Base-by-base conservation (phyloP, 2,113 vertebrate genomes). In the Xiphorhynchus elegans region DNA sequence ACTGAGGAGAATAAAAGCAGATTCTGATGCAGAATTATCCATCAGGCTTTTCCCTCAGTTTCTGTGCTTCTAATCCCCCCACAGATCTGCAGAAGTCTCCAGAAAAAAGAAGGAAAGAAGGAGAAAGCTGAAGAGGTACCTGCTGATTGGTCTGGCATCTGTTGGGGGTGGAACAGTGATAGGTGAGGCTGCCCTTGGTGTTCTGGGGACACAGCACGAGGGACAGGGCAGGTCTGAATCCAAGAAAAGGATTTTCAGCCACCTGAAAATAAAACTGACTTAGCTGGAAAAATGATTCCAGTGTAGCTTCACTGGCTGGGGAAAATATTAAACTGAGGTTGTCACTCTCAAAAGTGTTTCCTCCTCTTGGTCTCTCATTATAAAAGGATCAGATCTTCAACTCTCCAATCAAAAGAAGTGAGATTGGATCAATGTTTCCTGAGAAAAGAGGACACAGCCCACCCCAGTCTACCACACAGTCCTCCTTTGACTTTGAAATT, bases 161-260 rank as follows among this genome's bases (percentile, higher is more conserved):
- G 97, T 99, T 2, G 99, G 99, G 20, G 99, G 99, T 0, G 99
- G 99, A 89, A 99, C 99, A 6, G 98, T 99, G 83, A 99, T 99
- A 2, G 99, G 99, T 99, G 82, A 98, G 97, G 46, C 63, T 96
- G 23, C 35, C 21, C 17, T 37, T 11, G 42, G 35, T 29, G 4
- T 46, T 52, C 2, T 33, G 21, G 84, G 39, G 28, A 13, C 24
- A 60, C 25, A 16, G 29, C 13, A 3, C 9, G 3, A 25, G 46
- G 31, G 17, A 49, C 23, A 31, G 58, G 20, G 60, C 16, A 13
- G 7, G 7, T 24, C 33, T 88, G 70, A 39, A 59, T 50, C 37
- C 29, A 42, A 33, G 42, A n/a, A 19, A 77, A 69, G 23, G 35
- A 15, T 73, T 86, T 92, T 84, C 55, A 84, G 19, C 42, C 20